A percentile compares a stretch with the other conserved stretches of the same genome.
Conservation (phyloP, 1,140 invertebrate species). For the Teleogryllus occipitalis region DNA sequence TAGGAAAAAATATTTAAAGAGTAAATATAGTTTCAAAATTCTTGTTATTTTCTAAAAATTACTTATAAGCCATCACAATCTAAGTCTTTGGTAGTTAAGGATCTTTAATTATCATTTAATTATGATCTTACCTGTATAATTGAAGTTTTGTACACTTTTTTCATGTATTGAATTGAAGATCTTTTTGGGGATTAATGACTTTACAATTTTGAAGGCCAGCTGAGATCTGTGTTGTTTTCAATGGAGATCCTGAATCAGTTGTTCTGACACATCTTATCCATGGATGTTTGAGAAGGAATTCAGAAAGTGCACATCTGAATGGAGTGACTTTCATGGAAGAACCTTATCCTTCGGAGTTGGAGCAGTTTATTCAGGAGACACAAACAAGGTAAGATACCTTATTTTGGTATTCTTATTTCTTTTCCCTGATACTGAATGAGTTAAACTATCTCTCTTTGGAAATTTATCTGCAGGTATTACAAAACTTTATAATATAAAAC, state of each 20-base stretch:
- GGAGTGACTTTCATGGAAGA: background rate
- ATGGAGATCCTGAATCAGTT: background rate
- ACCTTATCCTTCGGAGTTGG: background rate
- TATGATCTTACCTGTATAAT: no score
- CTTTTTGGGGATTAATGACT: background rate
- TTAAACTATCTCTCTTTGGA: no score
- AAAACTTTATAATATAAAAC: no score
- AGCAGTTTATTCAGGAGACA: background rate
- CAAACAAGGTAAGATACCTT: background rate
- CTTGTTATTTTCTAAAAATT: no score
- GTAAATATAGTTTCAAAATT: no score
- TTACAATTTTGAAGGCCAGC: background rate
- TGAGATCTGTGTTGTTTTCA: background rate
- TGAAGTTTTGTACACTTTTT: background rate
- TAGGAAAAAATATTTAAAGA: no score
- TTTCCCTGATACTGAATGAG: background rate
- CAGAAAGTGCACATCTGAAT: background rate
- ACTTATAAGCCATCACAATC: no score
- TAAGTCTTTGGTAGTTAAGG: no score
- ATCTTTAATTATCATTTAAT: no score
- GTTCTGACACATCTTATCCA: background rate
- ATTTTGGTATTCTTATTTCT: background rate
- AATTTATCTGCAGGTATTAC: no score
- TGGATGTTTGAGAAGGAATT: background rate
- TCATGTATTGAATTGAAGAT: background rate